Evolutionary conservation across 53 echinoderm and acorn worm genomes (phyloP).

Genomic region (Crossaster papposus): DNA sequence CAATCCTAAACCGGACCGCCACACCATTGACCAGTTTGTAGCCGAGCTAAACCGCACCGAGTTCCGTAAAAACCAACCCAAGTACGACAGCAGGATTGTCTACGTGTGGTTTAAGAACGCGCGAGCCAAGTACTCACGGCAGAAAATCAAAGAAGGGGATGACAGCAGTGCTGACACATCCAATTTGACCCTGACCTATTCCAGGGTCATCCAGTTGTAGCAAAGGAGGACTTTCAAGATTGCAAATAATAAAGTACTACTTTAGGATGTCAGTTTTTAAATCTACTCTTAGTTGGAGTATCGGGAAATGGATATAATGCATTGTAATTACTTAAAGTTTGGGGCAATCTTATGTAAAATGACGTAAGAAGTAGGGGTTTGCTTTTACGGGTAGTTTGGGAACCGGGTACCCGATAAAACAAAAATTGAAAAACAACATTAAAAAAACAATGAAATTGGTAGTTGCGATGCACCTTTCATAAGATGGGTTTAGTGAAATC

Average conservation of each 20-base stretch:
- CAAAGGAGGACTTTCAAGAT: not conserved
- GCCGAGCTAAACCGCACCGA: slow-evolving; percentile 86
- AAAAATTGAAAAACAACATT: too few relatives aligned
- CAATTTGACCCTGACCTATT: slow-evolving; percentile 55
- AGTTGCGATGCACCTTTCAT: too few relatives aligned
- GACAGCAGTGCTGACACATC: slow-evolving; percentile 37
- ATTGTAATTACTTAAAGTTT: not conserved
- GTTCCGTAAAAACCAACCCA: slow-evolving; percentile 84
- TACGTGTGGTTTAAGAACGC: slow-evolving; percentile 99
- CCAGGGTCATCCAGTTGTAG: slow-evolving; percentile 46
- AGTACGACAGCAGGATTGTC: slow-evolving; percentile 87
- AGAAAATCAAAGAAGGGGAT: slow-evolving; percentile 54
- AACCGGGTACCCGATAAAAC: too few relatives aligned
- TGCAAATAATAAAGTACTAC: slow-evolving; percentile 24
- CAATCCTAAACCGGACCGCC: slow-evolving; percentile 86
- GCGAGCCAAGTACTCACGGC: slow-evolving; percentile 85
- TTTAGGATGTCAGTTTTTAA: not conserved
- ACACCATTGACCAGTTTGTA: slow-evolving; percentile 84
- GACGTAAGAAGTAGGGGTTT: not conserved
- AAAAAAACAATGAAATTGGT: too few relatives aligned
- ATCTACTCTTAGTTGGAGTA: not conserved
- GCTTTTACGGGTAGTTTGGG: too few relatives aligned
- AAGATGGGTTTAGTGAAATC: too few relatives aligned
- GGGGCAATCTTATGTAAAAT: too few relatives aligned
- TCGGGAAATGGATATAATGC: not conserved